Base-by-base conservation (phyloP, 64 coral and sea anemone species). In the Astreopora myriophthalma region DNA sequence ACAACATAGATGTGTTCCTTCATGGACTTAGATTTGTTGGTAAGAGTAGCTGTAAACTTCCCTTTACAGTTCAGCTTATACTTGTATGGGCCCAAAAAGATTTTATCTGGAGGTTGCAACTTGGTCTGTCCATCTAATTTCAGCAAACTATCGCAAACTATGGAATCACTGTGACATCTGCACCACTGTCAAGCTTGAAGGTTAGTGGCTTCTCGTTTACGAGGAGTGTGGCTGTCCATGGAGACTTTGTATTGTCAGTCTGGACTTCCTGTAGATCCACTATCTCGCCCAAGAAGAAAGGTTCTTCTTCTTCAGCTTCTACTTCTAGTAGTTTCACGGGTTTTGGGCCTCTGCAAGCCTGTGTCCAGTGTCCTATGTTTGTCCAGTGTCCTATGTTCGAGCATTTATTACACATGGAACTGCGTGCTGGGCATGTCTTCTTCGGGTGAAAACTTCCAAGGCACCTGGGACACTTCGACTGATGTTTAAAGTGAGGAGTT, bases 11-110 rank as follows among this genome's bases (percentile, higher is more conserved):
- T 46, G 6, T 14, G 14, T 75, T 78, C 74, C 16, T 42, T 46
- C 6, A 52, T 46, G 14, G 74, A 25, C 13, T 28, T 78, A 6
- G 3, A 9, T 19, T 48, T 30, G 37, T 78, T 10, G 19, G 37
- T 24, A 24, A 78, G 48, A 7, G 4, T 8, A 26, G 19, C 74
- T 46, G 12, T 48, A 4, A 78, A 46, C 16, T 24, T n/a, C 16
- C 74, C 74, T 17, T 78, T 78, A 46, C 74, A 78, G 37, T 78
- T 28, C 74, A 78, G 3, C 11, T n/a, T 42, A 36, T 78, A 24
- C 1, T 78, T 78, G 74, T 36, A 46, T 29, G 74, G 39, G n/a
- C 74, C 74, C 37, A 46, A 11, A 2, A 46, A 25, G 2, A 52
- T 22, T 46, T 46, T 78, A 2, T 31, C 29, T 1, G 67, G 11